phyloP scores from a whole-genome alignment of 2,888 invertebrate species.

The Drosophila nr. perissopoda region DNA sequence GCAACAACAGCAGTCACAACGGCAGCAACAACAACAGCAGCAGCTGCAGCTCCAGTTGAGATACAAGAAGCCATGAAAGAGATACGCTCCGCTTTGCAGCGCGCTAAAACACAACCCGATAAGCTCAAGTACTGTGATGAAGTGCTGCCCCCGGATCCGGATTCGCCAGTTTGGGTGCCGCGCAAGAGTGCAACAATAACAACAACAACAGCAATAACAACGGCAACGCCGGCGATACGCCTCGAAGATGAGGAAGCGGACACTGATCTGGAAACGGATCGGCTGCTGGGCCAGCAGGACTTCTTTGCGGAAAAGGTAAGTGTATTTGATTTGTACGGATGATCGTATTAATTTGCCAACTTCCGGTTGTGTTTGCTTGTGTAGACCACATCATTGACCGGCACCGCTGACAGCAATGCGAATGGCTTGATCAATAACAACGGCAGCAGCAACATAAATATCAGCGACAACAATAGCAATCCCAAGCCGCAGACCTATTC shows the following conservation, averaged over 20 bases:
- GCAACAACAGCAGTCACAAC: neutral
- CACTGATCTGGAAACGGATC: constrained; percentile 98
- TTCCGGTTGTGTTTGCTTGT: neutral
- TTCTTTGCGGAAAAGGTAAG: constrained; percentile 90
- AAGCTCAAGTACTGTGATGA: constrained; percentile 84
- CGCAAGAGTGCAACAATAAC: constrained; percentile 61
- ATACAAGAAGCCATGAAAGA: constrained; percentile 91
- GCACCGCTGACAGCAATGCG: constrained; percentile 67
- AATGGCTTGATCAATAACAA: constrained; percentile 48
- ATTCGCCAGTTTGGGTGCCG: constrained; percentile 85
- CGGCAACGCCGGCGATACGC: constrained; percentile 35
- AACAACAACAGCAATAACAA: constrained; percentile 1
- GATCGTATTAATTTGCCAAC: neutral
- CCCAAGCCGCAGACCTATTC: constrained; percentile 81
- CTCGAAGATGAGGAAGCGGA: constrained; percentile 94
- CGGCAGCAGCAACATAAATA: constrained; percentile 37
- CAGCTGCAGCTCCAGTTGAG: constrained; percentile 87
- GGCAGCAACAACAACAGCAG: neutral
- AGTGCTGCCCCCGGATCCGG: constrained; percentile 80
- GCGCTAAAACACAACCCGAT: constrained; percentile 84
- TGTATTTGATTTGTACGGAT: neutral
- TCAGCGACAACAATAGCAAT: constrained; percentile 58
- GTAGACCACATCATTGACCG: constrained; percentile 57
- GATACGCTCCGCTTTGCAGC: constrained; percentile 91
- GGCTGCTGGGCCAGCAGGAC: constrained; percentile 96